Evolutionary conservation across 2,113 vertebrate species (phyloP).

Genomic region (Psophia crepitans): DNA sequence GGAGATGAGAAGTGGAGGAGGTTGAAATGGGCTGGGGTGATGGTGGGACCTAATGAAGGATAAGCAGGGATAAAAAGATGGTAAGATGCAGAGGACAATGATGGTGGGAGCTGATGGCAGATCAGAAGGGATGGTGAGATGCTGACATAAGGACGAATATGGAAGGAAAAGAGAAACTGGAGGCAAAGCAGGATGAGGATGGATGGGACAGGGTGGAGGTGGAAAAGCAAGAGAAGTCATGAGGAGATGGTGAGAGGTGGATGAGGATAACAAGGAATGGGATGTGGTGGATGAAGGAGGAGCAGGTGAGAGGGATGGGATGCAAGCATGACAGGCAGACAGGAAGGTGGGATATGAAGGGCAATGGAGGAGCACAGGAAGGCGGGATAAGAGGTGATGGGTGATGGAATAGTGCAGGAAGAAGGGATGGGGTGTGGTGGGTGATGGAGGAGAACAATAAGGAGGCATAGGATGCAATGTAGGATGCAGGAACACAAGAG

Average conservation of each 20-base stretch:
- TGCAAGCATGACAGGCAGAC: neutral
- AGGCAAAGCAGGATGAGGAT: neutral
- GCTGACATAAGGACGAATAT: neutral
- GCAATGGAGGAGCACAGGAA: neutral
- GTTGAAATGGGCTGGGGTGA: neutral
- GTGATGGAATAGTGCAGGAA: neutral
- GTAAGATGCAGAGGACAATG: neutral
- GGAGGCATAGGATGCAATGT: neutral
- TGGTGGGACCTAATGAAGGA: neutral
- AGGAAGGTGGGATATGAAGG: neutral
- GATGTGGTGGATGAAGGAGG: neutral
- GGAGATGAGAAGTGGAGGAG: neutral
- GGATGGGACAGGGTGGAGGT: neutral
- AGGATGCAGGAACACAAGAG: neutral
- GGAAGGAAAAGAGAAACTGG: neutral
- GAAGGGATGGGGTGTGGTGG: neutral
- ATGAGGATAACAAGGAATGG: neutral
- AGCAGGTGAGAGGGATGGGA: neutral
- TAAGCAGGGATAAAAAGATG: neutral
- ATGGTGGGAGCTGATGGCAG: neutral
- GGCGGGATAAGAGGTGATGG: neutral
- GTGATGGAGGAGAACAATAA: neutral
- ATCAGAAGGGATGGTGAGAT: neutral
- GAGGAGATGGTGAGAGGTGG: neutral
- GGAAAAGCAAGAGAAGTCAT: neutral